These are phyloP conservation scores for Caenorhabditis latens DNA, from an alignment of 1,140 invertebrate genomes.

Conservation along the genomic window DNA sequence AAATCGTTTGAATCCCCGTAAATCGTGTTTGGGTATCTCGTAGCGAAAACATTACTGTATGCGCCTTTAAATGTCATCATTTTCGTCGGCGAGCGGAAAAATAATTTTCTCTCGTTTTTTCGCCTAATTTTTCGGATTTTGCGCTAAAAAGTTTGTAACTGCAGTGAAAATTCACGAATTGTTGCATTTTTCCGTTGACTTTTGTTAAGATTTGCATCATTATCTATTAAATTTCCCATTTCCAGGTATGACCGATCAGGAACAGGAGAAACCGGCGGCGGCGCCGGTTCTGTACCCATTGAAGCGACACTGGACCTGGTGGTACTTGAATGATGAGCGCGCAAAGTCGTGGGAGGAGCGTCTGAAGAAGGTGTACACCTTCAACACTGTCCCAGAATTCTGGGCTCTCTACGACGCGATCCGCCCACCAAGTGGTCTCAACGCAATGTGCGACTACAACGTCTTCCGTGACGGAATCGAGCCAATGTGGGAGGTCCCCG, in stretches of 20 bases:
- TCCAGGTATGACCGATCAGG: slow-evolving; percentile 9
- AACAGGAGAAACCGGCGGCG: neutral
- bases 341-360: slow-evolving; percentile 91
- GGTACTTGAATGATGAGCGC: slow-evolving; percentile 95
- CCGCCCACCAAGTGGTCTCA: slow-evolving; percentile 89
- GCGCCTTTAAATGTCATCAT: slow-evolving; percentile 8
- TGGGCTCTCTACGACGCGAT: slow-evolving; percentile 90
- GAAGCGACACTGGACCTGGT: slow-evolving; percentile 95
- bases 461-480: slow-evolving; percentile 90
- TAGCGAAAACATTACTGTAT: neutral
- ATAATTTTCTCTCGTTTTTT: neutral
- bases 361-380: slow-evolving; percentile 90
- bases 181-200: too few relatives aligned
- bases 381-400: slow-evolving; percentile 97
- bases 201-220: too few relatives aligned
- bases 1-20: neutral
- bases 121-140: neutral
- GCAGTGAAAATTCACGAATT: too few relatives aligned
- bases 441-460: slow-evolving; percentile 91
- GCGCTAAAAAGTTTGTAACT: too few relatives aligned
- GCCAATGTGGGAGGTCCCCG: slow-evolving; percentile 97
- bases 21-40: neutral
- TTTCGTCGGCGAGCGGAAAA: neutral
- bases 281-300: slow-evolving; percentile 84
- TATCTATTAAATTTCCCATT: neutral